A percentile compares a stretch with the other conserved stretches of the same genome.
These are phyloP conservation scores for Cantharis nigra DNA, from an alignment of 2,888 invertebrate species.

Conservation along the genomic window DNA sequence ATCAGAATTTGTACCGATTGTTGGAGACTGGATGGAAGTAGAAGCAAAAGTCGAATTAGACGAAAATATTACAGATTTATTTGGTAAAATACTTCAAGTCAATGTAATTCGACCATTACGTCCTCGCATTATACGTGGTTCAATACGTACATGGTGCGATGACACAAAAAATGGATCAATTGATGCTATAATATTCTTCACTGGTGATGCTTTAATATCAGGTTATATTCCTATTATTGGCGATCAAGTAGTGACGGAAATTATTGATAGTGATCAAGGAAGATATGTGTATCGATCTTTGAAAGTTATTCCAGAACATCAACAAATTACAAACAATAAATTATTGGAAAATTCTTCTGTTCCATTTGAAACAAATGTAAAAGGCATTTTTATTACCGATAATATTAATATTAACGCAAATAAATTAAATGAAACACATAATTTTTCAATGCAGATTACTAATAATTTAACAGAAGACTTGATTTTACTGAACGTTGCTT, in stretches of 20 bases:
- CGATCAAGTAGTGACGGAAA: conserved; percentile 67
- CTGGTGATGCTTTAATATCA: conserved; percentile 59
- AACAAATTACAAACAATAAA: conserved; percentile 14
- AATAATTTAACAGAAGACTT: conserved; percentile 55
- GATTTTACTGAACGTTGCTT: conserved; percentile 58
- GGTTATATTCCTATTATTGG: conserved; percentile 63
- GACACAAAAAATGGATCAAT: conserved; percentile 60
- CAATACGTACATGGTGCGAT: conserved; percentile 55
- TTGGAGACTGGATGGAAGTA: conserved; percentile 72
- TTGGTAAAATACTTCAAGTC: conserved; percentile 66
- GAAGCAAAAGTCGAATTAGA: conserved; percentile 67
- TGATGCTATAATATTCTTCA: conserved; percentile 64
- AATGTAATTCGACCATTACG: conserved; percentile 65
- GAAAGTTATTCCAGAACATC: conserved; percentile 50
- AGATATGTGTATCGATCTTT: conserved; percentile 65
- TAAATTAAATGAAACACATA: conserved; percentile 53
- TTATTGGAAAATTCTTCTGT: conserved; percentile 11
- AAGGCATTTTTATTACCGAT: conserved; percentile 61
- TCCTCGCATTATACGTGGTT: conserved; percentile 59
- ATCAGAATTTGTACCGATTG: conserved; percentile 68
- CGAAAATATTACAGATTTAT: conserved; percentile 58
- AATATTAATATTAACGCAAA: conserved; percentile 52
- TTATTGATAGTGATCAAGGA: conserved; percentile 74
- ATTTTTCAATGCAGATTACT: conserved; percentile 57
- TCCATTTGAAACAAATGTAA: conserved; percentile 19